Evolutionary conservation across 2,797 vertebrate species (phyloP).

Genomic region (Synaphobranchus kaupii): DNA sequence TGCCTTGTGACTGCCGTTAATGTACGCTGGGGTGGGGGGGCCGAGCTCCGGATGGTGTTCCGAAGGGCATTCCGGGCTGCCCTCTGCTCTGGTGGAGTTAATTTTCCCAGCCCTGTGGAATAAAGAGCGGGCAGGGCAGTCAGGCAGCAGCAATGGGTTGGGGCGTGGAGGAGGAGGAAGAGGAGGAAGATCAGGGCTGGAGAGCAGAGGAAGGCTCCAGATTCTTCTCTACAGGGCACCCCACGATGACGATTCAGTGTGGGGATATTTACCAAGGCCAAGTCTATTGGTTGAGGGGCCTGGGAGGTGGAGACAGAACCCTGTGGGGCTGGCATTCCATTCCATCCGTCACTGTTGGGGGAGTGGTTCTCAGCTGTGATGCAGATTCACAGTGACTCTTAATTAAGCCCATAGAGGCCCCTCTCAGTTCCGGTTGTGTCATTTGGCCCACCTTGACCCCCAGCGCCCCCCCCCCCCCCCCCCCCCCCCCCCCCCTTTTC

Average conservation of each 20-base stretch:
- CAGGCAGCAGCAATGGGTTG: conserved; percentile 57
- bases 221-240: conserved; percentile 60
- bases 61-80: conserved; percentile 32
- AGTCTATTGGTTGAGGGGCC: conserved; percentile 59
- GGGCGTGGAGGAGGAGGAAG: not conserved
- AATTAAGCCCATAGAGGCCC: not conserved
- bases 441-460: not conserved
- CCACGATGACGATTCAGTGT: conserved; percentile 53
- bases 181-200: too few species aligned
- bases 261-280: conserved; percentile 56
- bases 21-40: conserved; percentile 59
- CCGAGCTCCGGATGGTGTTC: not conserved
- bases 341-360: conserved; percentile 63
- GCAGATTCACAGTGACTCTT: not conserved
- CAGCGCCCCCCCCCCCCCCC: too few species aligned
- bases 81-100: conserved; percentile 51
- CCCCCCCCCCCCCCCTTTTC: not conserved
- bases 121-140: conserved; percentile 47
- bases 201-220: conserved; percentile 50
- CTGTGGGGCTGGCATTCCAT: conserved; percentile 73
- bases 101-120: not conserved
- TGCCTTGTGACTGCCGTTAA: conserved; percentile 74
- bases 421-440: not conserved
- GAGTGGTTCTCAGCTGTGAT: not conserved
- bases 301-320: conserved; percentile 58